Base-by-base conservation (phyloP, 2,888 invertebrate species). In the Pseudeuparius sepicola region DNA sequence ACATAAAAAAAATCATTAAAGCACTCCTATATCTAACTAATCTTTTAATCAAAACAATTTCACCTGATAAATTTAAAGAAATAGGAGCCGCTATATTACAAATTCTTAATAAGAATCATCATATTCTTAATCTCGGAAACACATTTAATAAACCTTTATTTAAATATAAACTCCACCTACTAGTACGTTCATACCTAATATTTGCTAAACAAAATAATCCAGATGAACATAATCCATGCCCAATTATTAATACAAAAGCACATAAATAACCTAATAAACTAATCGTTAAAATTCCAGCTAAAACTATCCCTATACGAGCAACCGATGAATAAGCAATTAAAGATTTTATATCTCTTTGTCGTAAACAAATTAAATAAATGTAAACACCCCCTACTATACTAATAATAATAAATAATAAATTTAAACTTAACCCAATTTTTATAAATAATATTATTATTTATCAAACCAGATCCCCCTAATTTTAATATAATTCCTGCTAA, bases 311-410 rank as follows among this genome's bases (percentile, higher is more conserved):
- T 62, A 81, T 80, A 67, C 82, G 80, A 46, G 71, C 69, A 6
- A 81, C 73, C 20, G 80, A 81, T 46, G 78, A 79, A 66, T 79
- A 79, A 57, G 80, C 80, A 69, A 81, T 74, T 65, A 80, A 69
- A 44, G 73, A 66, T 50, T 80, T 81, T 59, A 80, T 66, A 70
- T 81, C 81, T 34, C 67, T 63, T 56, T 79, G 75, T 44, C 69
- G 70, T 57, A 79, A 65, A 73, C 78, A 78, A 46, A 77, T 64
- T 51, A 79, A 63, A 15, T 75, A 72, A 45, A 76, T 65, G 57
- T 70, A 65, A 49, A 75, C 53, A 0, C 72, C 71, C 0, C 76
- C 75, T 4, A 73, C 38, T 60, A 75, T 65, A 26, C 68, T 67
- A 62, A 73, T 60, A 46, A 59, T 54, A 55, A 73, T 53, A 55